These are phyloP conservation scores for Himalopsyche tibetana DNA, from an alignment of 2,888 invertebrate species.

Conservation along the genomic window DNA sequence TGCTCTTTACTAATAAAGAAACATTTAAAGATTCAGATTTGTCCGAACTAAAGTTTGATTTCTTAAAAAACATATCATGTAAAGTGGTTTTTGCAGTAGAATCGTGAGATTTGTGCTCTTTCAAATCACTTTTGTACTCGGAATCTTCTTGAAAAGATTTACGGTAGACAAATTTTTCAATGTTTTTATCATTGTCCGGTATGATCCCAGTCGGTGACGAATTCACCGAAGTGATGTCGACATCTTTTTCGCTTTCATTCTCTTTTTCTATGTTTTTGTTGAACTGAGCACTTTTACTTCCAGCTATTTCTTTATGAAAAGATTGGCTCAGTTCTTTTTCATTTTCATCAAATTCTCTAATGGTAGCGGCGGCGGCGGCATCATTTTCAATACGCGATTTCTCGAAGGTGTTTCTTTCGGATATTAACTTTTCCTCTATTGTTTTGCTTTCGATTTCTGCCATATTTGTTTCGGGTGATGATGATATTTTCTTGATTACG, in stretches of 20 bases:
- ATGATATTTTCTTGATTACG: conserved; percentile 46
- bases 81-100: conserved; percentile 56
- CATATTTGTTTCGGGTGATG: conserved; percentile 53
- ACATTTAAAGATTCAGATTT: conserved; percentile 61
- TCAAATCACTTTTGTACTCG: conserved; percentile 29
- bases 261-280: conserved; percentile 68
- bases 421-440: conserved; percentile 56
- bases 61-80: conserved; percentile 67
- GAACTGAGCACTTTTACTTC: conserved; percentile 61
- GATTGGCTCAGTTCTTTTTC: conserved; percentile 67
- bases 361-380: conserved; percentile 57
- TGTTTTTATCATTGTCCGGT: conserved; percentile 73
- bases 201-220: conserved; percentile 64
- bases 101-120: conserved; percentile 45
- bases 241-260: conserved; percentile 71
- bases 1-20: conserved; percentile 70
- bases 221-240: conserved; percentile 66
- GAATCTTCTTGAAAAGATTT: conserved; percentile 58
- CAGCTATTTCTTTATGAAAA: conserved; percentile 49
- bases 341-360: conserved; percentile 65
- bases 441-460: conserved; percentile 49
- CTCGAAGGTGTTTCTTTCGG: conserved; percentile 66
- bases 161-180: conserved; percentile 62
- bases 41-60: conserved; percentile 57
- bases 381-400: conserved; percentile 68